A percentile compares a stretch with the other conserved stretches of the same genome.
Evolutionary conservation across 2,113 vertebrate genomes (phyloP).

Genomic region (Agapornis roseicollis): DNA sequence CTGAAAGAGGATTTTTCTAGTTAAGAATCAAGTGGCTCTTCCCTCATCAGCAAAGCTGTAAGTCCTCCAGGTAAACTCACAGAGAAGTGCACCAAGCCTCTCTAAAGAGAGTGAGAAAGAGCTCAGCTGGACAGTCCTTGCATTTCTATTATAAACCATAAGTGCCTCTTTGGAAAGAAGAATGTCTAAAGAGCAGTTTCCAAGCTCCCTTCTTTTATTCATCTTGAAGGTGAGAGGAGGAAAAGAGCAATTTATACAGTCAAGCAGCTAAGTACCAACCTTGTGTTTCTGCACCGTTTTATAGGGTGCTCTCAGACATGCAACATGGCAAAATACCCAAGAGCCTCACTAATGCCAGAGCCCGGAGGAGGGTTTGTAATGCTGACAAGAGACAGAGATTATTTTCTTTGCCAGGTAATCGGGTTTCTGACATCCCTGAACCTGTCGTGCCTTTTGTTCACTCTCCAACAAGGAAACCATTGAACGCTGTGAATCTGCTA

Average conservation of each 20-base stretch:
- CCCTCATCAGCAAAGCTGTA: neutral
- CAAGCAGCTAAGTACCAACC: neutral
- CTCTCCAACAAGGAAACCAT: neutral
- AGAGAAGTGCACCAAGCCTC: neutral
- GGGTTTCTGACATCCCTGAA: neutral
- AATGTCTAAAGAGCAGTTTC: neutral
- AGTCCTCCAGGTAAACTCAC: neutral
- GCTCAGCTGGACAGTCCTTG: neutral
- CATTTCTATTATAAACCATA: neutral
- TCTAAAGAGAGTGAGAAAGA: neutral
- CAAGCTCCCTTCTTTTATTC: neutral
- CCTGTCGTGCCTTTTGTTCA: neutral
- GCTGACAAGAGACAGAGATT: neutral
- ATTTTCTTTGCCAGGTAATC: neutral
- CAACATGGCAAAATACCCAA: neutral
- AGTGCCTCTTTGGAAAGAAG: neutral
- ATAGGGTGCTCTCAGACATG: rapidly evolving
- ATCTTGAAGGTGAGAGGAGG: neutral
- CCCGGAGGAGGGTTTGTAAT: neutral
- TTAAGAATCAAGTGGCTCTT: neutral
- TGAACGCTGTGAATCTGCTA: neutral
- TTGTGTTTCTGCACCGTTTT: neutral
- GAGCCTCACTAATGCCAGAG: neutral
- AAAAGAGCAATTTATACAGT: neutral
- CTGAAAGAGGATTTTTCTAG: neutral